Base-by-base conservation (phyloP, 2,113 vertebrate species). In the Archilochus colubris region DNA sequence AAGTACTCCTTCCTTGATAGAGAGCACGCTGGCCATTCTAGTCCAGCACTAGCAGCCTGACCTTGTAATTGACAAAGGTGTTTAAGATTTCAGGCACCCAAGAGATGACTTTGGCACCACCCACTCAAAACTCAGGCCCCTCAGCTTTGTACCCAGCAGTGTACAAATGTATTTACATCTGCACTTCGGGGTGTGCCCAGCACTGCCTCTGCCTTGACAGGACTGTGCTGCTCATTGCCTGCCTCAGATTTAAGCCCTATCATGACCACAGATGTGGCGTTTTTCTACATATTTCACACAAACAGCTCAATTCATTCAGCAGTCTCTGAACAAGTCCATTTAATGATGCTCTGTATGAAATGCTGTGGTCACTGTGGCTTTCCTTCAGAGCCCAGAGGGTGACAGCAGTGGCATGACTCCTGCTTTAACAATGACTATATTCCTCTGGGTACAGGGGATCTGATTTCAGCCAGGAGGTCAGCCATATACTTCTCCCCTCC, bases 331-430 rank as follows among this genome's bases (percentile, higher is more conserved):
- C 80, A 53, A 64, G 58, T 20, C 81, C 53, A n/a, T 4, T 85
- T 84, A 91, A 94, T 64, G 78, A 55, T 54, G 66, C 50, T 79
- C 53, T 93, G 66, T 92, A 74, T 59, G 66, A 91, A 81, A 20
- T 0, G 10, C 64, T 91, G 81, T 61, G 93, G 81, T 30, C 78
- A 40, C 48, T 5, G 77, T 84, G 89, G 84, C 89, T 94, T 82
- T 85, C 54, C 58, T n/a, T 74, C 62, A 3, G 21, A 75, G 58
- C 53, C 77, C 84, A 48, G 81, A 19, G 69, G 44, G 74, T 78
- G 84, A 94, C 81, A 64, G 89, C 0, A 1, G 54, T 91, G 84
- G 18, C 11, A 24, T 55, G 66, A 64, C 53, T 95, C 40, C 81
- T 89, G 33, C 69, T 79, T 55, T 85, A 85, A 61, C 85, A 91